Conservation (phyloP, 2,797 vertebrate species). For the Enteromius mattozi region DNA sequence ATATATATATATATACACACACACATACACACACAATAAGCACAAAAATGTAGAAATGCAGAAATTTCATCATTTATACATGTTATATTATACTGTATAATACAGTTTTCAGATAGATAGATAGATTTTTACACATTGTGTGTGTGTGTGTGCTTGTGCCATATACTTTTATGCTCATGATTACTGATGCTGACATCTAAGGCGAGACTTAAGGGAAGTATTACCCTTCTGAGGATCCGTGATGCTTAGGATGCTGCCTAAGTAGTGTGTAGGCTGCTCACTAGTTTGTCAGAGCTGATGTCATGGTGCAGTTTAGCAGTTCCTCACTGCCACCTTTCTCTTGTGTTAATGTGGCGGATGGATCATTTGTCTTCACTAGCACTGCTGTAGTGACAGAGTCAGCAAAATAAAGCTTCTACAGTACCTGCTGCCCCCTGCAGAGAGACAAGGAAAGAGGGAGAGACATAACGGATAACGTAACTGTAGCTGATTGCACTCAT, state of each 20-base stretch:
- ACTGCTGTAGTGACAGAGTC: conserved; percentile 29
- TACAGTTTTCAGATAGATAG: too few relatives aligned
- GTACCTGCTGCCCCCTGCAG: conserved; percentile 27
- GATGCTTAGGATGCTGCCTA: neutral
- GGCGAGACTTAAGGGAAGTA: neutral
- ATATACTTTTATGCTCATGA: neutral
- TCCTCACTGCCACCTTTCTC: conserved; percentile 2
- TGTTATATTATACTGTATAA: neutral
- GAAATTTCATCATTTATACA: neutral
- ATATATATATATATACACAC: neutral
- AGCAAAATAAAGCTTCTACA: conserved; percentile 36
- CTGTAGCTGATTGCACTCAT: conserved; percentile 60
- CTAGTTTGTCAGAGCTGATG: conserved; percentile 14
- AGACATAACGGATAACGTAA: conserved; percentile 38
- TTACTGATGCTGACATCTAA: neutral
- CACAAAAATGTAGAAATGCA: neutral
- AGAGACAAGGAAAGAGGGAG: conserved; percentile 49
- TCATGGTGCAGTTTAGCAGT: neutral
- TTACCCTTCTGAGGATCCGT: neutral
- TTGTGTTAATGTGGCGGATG: conserved; percentile 16
- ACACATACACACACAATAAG: too few relatives aligned
- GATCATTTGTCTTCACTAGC: conserved; percentile 46
- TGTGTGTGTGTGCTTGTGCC: neutral
- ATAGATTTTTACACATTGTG: neutral
- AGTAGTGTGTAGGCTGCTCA: neutral